Conservation (phyloP, 2,113 vertebrate species). For the Camarhynchus parvulus region DNA sequence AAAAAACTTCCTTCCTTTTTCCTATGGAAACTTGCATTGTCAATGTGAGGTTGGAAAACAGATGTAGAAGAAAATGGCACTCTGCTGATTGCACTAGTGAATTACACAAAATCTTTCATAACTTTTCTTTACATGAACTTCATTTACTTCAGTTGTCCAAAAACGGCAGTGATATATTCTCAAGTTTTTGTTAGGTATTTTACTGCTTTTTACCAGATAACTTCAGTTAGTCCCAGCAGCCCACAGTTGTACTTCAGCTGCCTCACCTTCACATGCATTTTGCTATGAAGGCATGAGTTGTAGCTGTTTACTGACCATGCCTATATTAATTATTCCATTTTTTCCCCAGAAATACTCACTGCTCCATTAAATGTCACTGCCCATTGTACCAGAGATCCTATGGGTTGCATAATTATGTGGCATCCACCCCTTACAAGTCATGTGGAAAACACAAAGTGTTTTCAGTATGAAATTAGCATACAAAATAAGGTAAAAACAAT, state of each 20-base stretch:
- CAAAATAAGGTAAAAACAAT: constrained; percentile 29
- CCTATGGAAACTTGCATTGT: neutral
- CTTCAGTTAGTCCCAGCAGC: neutral
- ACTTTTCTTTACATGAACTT: neutral
- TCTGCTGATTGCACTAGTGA: neutral
- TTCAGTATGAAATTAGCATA: constrained; percentile 57
- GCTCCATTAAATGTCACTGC: constrained; percentile 37
- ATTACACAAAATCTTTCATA: neutral
- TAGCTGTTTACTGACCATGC: neutral
- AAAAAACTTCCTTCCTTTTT: neutral
- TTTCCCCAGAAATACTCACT: constrained; percentile 37
- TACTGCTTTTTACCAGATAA: neutral
- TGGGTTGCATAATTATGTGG: neutral
- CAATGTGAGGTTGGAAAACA: neutral
- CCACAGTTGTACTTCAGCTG: neutral
- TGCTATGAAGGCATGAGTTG: neutral
- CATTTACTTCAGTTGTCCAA: neutral
- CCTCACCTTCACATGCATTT: neutral
- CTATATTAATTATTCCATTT: neutral
- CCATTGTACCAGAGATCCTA: neutral
- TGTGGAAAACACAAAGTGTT: rapidly evolving
- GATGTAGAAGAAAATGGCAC: neutral
- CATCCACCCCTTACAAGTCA: neutral
- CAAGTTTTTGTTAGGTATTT: neutral
- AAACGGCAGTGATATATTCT: neutral